A percentile compares a stretch with the other conserved stretches of the same genome.
These are phyloP conservation scores for Andrena trimmerana DNA, from an alignment of 2,888 invertebrate species.

Conservation along the genomic window DNA sequence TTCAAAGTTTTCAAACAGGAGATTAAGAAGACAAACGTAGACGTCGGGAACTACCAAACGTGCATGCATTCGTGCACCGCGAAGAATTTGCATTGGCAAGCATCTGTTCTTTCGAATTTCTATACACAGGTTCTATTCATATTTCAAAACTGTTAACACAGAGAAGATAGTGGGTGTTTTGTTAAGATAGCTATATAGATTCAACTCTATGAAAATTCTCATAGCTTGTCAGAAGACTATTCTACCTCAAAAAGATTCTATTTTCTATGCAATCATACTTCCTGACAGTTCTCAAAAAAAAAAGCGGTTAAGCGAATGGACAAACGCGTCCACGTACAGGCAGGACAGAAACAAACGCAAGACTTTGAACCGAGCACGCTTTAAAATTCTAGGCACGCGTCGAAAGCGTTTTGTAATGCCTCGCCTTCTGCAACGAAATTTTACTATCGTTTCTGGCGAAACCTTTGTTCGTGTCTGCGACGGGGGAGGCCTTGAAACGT, in stretches of 20 bases:
- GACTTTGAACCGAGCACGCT: conserved; percentile 9
- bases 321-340: conserved; percentile 10
- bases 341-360: neutral
- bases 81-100: too few species aligned
- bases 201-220: neutral
- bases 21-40: conserved; percentile 15
- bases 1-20: conserved; percentile 1
- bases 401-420: conserved; percentile 27
- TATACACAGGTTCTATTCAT: neutral
- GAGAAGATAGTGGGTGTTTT: too few species aligned
- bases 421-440: conserved; percentile 25
- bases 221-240: neutral
- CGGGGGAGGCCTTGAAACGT: conserved; percentile 21
- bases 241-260: neutral
- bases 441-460: conserved; percentile 15
- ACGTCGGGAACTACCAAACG: neutral
- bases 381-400: conserved; percentile 20
- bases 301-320: conserved; percentile 6
- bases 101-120: neutral
- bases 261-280: neutral
- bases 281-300: neutral
- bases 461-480: conserved; percentile 6
- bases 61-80: neutral
- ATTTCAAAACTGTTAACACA: neutral
- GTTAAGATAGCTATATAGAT: neutral